Percentiles rank a stretch among this genome's conserved stretches.
phyloP scores from a whole-genome alignment of 2,113 vertebrate genomes.

The Pardalotus punctatus region DNA sequence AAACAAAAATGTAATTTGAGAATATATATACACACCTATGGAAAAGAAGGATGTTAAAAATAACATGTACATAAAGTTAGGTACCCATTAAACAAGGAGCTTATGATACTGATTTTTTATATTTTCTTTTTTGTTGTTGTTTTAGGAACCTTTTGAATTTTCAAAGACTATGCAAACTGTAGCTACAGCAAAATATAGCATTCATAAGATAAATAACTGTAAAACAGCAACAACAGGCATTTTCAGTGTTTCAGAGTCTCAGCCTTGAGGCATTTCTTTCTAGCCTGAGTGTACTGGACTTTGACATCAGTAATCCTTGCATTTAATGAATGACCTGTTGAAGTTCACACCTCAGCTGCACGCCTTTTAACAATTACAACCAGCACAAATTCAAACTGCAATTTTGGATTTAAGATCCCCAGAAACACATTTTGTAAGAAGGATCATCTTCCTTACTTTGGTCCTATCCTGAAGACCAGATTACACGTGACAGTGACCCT shows the following conservation, averaged over 20 bases:
- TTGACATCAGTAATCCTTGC: background rate
- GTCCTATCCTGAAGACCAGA: background rate
- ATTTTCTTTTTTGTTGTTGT: background rate
- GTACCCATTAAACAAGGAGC: background rate
- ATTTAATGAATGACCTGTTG: background rate
- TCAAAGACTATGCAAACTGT: background rate
- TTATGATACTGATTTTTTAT: accelerated
- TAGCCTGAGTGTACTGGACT: background rate
- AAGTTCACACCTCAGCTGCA: background rate
- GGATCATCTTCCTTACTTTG: background rate
- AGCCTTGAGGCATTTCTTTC: background rate
- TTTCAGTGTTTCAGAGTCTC: background rate
- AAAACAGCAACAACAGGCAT: background rate
- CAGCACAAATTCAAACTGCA: background rate
- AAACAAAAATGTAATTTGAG: background rate
- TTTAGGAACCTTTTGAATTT: background rate
- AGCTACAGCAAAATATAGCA: background rate
- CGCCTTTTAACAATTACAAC: background rate
- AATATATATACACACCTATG: background rate
- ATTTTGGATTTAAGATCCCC: background rate
- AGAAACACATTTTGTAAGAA: background rate
- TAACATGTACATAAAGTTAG: background rate
- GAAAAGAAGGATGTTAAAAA: background rate
- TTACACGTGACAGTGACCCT: background rate
- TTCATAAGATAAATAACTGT: background rate